Evolutionary conservation across 2,113 vertebrate species (phyloP), one percentile per base, ranked within the genome.

Genomic region (Psilopogon haemacephalus): DNA sequence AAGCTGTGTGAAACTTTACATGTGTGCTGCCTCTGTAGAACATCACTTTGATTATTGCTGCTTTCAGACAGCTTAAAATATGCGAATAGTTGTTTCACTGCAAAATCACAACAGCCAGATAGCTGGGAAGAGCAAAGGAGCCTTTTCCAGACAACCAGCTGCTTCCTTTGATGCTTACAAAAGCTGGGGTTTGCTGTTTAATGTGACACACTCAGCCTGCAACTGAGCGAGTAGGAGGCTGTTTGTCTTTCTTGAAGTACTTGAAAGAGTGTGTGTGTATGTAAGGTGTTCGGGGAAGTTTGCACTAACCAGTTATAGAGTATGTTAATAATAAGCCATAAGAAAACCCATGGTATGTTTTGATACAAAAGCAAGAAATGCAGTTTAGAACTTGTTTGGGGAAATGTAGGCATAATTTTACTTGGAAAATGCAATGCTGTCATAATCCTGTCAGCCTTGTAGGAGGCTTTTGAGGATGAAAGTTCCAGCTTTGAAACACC

Each of bases 391-490:
- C 44, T 60, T 72, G 78, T 55, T 91, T 81, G 38, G 80, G 68
- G 90, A 93, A 93, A 59, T 11, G 26, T 28, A 77, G 83, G 20
- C 16, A n/a, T 12, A 16, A 8, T 84, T 92, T 92, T 89, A 71
- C 54, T 69, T 75, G 48, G 62, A 88, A 96, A 93, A 84, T 19
- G 58, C 48, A 50, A 27, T 19, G 74, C 77, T 95, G 94, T 87
- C 91, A 95, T 82, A 75, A 82, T 67, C 62, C 76, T 54, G 76
- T 84, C 84, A 71, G 15, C 70, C 86, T 72, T 60, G 28, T n/a
- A 84, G n/a, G 35, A 60, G 38, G 35, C 18, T 81, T 86, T 63
- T 70, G 46, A 84, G 42, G 52, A 56, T 2, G 2, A 37, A 90
- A 92, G 48, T 68, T 74, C 30, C 58, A 52, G 42, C 73, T 93